A percentile compares a stretch with the other conserved stretches of the same genome.
Conservation (phyloP, 2,113 vertebrate genomes). For the Scopus umbretta region DNA sequence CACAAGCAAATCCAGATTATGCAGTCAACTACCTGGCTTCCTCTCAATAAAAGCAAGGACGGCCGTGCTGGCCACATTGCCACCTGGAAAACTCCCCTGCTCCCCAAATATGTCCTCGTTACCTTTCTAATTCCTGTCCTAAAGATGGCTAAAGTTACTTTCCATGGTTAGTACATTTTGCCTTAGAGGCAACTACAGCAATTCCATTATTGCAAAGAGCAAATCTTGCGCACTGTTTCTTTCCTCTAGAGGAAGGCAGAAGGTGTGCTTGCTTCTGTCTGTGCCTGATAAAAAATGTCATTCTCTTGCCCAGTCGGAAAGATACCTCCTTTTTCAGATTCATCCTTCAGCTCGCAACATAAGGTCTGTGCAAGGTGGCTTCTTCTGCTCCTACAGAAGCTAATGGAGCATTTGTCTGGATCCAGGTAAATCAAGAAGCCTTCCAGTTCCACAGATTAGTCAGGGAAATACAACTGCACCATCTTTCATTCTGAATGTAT, state of each 20-base stretch:
- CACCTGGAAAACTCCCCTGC: not conserved
- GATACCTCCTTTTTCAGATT: not conserved
- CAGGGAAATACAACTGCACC: not conserved
- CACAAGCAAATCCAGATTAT: not conserved
- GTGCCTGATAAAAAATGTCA: not conserved
- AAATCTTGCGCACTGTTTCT: too few relatives aligned
- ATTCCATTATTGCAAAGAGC: not conserved
- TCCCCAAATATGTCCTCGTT: not conserved
- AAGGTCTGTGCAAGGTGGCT: accelerated
- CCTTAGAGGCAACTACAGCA: not conserved
- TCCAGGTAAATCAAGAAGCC: not conserved
- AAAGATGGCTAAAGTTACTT: not conserved
- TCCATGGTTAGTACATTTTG: not conserved
- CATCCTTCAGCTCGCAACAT: not conserved
- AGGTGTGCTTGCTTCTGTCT: not conserved
- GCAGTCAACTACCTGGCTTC: not conserved
- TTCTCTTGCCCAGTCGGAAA: not conserved
- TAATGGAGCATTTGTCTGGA: not conserved
- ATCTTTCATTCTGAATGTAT: not conserved
- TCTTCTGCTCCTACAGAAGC: not conserved
- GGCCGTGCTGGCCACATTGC: not conserved
- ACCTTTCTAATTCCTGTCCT: not conserved
- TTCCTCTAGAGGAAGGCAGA: not conserved
- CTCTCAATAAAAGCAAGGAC: not conserved
- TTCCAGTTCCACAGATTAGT: not conserved